Evolutionary conservation across 2,113 vertebrate species (phyloP).

Genomic region (Tympanuchus pallidicinctus): DNA sequence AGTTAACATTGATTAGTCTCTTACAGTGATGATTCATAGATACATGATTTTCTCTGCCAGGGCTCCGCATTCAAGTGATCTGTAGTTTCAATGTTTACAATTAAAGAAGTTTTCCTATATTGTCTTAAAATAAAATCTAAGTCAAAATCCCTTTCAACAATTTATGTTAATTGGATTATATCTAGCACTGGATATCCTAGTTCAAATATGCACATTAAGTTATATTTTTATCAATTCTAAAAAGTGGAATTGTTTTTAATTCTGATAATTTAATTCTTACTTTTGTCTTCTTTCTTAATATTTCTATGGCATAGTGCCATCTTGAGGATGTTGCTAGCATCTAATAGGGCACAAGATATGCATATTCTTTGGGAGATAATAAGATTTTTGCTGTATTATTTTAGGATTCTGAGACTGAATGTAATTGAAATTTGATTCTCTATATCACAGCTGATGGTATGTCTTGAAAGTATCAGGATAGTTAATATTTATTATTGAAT

Average conservation of each 20-base stretch:
- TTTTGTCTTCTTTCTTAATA: neutral
- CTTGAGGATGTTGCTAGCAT: slow-evolving; percentile 50
- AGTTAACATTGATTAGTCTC: neutral
- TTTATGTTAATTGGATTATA: neutral
- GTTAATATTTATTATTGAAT: too few species aligned
- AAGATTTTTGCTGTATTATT: too few species aligned
- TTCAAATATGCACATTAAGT: neutral
- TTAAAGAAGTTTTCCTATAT: neutral
- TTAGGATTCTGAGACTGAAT: too few species aligned
- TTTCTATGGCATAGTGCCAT: slow-evolving; percentile 58
- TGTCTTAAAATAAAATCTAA: neutral
- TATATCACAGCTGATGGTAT: too few species aligned
- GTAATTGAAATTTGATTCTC: too few species aligned
- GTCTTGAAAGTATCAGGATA: too few species aligned
- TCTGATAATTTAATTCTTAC: neutral
- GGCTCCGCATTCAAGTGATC: neutral
- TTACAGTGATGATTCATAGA: neutral
- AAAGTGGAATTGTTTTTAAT: neutral
- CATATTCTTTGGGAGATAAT: neutral
- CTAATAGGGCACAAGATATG: neutral
- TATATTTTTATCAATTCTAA: slow-evolving; percentile 6
- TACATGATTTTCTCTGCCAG: neutral
- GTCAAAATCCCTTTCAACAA: neutral
- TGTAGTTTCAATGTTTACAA: neutral
- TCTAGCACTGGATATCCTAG: neutral